Conservation (phyloP, 1,140 invertebrate genomes). For the Dolichoris vasculosae region DNA sequence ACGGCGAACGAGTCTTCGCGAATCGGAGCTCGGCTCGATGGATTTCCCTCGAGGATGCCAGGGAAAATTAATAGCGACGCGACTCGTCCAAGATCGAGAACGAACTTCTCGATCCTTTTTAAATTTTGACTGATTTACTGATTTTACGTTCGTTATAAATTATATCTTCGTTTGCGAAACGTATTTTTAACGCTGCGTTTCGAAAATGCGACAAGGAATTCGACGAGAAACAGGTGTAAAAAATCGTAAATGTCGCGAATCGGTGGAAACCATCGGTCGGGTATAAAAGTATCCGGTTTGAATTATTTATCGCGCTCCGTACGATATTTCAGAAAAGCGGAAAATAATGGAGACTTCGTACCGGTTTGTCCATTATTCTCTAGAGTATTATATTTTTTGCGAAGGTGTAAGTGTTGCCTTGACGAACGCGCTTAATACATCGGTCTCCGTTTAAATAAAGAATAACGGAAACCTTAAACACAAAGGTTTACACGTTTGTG, state of each 20-base stretch:
- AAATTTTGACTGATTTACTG: too few species aligned
- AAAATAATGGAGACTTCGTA: background rate
- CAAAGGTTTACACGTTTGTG: background rate
- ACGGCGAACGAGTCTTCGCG: too few species aligned
- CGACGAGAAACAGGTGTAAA: too few species aligned
- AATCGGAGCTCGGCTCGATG: too few species aligned
- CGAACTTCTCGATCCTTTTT: too few species aligned
- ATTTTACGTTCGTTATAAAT: too few species aligned
- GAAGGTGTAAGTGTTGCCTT: background rate
- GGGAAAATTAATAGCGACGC: too few species aligned
- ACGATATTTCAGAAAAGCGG: background rate
- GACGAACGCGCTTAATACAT: background rate
- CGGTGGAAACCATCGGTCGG: background rate
- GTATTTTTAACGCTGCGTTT: too few species aligned
- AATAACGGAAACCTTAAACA: background rate
- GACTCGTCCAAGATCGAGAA: too few species aligned
- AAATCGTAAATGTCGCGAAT: background rate
- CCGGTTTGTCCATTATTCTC: background rate
- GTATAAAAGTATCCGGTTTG: background rate
- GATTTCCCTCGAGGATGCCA: too few species aligned
- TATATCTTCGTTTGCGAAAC: too few species aligned
- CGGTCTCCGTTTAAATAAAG: background rate
- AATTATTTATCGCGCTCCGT: background rate
- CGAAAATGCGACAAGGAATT: too few species aligned
- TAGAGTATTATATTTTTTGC: background rate